Percentiles rank a stretch among this genome's conserved stretches.
Evolutionary conservation across 2,113 vertebrate species (phyloP).

Genomic region (Peromyscus californicus): DNA sequence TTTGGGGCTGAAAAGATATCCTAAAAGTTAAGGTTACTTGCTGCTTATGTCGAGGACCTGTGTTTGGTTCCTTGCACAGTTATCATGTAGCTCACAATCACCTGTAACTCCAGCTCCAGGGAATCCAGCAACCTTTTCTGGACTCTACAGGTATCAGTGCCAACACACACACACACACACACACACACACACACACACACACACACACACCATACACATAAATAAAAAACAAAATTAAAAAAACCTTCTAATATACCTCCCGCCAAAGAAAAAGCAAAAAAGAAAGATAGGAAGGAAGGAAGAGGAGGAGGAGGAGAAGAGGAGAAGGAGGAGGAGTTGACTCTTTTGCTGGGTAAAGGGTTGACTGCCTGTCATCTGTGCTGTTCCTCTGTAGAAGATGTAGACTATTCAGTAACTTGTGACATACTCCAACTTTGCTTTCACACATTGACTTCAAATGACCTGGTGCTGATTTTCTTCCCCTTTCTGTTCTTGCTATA

Average conservation of each 20-base stretch:
- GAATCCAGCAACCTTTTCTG: no score
- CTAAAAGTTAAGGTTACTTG: background rate
- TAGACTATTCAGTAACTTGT: background rate
- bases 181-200: background rate
- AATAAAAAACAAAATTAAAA: background rate
- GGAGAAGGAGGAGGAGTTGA: background rate
- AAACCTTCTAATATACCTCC: background rate
- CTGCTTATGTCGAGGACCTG: background rate
- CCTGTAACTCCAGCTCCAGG: background rate
- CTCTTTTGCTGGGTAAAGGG: background rate
- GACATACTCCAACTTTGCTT: background rate
- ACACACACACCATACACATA: background rate
- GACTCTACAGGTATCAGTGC: background rate
- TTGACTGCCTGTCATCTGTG: background rate
- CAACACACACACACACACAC: background rate
- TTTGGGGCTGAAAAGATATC: background rate
- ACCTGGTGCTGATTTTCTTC: background rate
- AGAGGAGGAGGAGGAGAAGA: no score
- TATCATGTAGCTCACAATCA: background rate
- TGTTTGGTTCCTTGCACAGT: background rate
- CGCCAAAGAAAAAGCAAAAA: background rate
- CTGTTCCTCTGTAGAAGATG: background rate
- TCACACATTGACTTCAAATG: background rate
- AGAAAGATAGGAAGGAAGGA: no score
- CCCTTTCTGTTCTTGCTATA: background rate